Base-by-base conservation (phyloP, 2,888 invertebrate genomes). In the Synanthedon andrenaeformis region DNA sequence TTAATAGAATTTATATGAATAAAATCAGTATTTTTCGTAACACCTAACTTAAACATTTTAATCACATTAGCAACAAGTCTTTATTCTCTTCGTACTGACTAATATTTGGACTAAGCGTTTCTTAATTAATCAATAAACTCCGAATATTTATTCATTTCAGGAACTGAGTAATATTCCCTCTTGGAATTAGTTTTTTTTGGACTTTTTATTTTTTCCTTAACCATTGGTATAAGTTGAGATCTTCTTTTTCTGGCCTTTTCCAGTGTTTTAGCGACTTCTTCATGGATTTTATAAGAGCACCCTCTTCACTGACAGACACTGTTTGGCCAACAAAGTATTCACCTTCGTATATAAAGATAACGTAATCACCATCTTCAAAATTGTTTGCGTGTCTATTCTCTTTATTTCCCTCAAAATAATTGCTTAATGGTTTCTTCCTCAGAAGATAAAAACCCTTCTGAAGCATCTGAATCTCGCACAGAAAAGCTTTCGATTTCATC, bases 161-260 rank as follows among this genome's bases (percentile, higher is more conserved):
- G 52, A 52, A 52, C 52, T 48, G 52, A 52, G 48, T 52, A 52
- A 52, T 48, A 52, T 52, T 52, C 52, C 35, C 52, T 52, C 52
- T 52, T 52, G 48, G 52, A 52, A 23, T 52, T 52, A 52, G 5
- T 52, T 52, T 52, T 52, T 52, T 52, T 48, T 17, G 19, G n/a
- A n/a, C n/a, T n/a, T n/a, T n/a, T n/a, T n/a, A n/a, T n/a, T n/a
- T n/a, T n/a, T n/a, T n/a, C n/a, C n/a, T n/a, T n/a, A n/a, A n/a
- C n/a, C n/a, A n/a, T n/a, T n/a, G n/a, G n/a, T n/a, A n/a, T n/a
- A n/a, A n/a, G 19, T 19, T 19, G 19, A 45, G 28, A 45, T 45
- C 45, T 52, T 52, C 45, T 52, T 52, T 49, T 53, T 45, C 19
- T 42, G 42, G 6, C 52, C 12, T 3, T 42, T 45, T 52, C 45